Evolutionary conservation across 2,888 invertebrate genomes (phyloP).

Genomic region (Catocala fraxini): DNA sequence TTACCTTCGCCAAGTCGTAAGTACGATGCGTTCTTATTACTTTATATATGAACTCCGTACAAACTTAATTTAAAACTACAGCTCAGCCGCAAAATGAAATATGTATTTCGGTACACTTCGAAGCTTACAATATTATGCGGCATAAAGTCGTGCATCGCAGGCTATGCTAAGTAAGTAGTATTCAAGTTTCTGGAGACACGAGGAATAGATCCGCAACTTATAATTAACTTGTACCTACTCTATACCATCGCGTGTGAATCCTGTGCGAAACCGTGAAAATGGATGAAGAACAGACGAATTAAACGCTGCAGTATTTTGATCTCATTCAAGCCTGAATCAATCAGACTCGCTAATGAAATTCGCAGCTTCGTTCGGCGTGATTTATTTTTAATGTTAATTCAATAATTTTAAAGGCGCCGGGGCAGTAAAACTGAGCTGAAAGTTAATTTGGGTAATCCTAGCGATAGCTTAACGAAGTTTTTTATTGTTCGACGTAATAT

Average conservation of each 20-base stretch:
- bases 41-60: not conserved
- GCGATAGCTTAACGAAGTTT: conserved; percentile 48
- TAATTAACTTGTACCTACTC: conserved; percentile 51
- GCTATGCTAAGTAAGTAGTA: conserved; percentile 31
- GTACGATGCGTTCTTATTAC: not conserved
- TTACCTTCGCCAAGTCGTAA: too few species aligned
- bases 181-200: conserved; percentile 22
- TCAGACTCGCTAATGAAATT: conserved; percentile 4
- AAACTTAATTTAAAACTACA: not conserved
- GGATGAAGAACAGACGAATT: conserved; percentile 16
- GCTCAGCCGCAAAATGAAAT: not conserved
- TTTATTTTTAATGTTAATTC: conserved; percentile 12
- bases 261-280: conserved; percentile 31
- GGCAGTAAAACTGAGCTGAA: conserved; percentile 45
- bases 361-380: not conserved
- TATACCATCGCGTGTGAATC: conserved; percentile 23
- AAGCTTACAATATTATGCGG: conserved; percentile 22
- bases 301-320: conserved; percentile 14
- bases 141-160: conserved; percentile 25
- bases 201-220: conserved; percentile 45
- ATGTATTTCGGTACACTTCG: not conserved
- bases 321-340: conserved; percentile 10
- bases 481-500: conserved; percentile 48
- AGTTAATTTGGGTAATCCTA: conserved; percentile 50
- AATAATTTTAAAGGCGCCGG: conserved; percentile 32